Evolutionary conservation across 2,888 invertebrate genomes (phyloP).

Genomic region (Onthophagus sagittarius): DNA sequence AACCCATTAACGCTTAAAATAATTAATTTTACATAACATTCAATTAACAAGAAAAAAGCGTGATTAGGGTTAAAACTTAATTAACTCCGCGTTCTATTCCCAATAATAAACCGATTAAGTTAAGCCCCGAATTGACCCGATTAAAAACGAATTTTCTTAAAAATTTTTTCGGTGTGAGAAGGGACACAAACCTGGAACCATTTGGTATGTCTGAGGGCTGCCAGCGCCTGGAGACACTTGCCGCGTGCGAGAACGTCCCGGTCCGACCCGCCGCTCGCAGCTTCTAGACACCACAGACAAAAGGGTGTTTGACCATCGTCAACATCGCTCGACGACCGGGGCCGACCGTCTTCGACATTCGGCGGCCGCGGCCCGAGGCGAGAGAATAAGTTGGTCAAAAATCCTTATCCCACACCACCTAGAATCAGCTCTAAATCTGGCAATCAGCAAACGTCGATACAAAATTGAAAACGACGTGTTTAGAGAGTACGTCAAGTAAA

Average conservation of each 20-base stretch:
- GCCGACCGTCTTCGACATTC: slow-evolving; percentile 33
- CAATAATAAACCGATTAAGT: slow-evolving; percentile 1
- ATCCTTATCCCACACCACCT: slow-evolving; percentile 60
- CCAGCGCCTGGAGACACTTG: slow-evolving; percentile 99
- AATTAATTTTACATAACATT: too few relatives aligned
- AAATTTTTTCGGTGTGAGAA: slow-evolving; percentile 43
- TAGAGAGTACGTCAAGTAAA: not conserved
- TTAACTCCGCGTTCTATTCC: not conserved
- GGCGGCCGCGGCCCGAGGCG: slow-evolving; percentile 33
- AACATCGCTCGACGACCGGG: slow-evolving; percentile 36
- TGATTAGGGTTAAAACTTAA: not conserved
- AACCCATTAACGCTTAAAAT: too few relatives aligned
- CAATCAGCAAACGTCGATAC: slow-evolving; percentile 38
- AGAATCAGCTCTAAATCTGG: slow-evolving; percentile 47
- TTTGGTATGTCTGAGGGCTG: slow-evolving; percentile 99
- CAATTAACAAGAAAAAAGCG: too few relatives aligned
- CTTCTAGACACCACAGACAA: slow-evolving; percentile 48
- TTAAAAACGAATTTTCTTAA: slow-evolving; percentile 27
- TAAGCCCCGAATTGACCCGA: not conserved
- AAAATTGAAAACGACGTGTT: not conserved
- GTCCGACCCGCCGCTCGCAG: slow-evolving; percentile 71
- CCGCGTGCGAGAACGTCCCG: slow-evolving; percentile 96
- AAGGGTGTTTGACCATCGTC: slow-evolving; percentile 77
- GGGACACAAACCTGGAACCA: slow-evolving; percentile 96
- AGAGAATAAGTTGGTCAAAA: slow-evolving; percentile 61